phyloP scores from a whole-genome alignment of 1,140 invertebrate species.

The Druon quercuslanigerum region DNA sequence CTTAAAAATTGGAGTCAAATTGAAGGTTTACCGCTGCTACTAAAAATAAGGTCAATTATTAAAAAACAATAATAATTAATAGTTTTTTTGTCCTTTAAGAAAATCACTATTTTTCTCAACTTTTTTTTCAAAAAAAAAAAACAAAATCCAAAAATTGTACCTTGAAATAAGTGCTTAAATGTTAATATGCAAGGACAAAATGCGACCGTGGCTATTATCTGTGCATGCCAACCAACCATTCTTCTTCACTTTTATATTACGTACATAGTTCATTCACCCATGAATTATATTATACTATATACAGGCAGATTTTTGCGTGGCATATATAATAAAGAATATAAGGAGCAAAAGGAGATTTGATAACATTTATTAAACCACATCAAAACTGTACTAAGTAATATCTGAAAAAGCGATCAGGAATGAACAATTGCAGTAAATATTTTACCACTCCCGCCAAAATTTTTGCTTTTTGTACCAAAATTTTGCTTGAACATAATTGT shows the following conservation, averaged over 20 bases:
- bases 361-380: neutral
- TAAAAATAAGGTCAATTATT: no score
- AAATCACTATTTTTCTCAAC: no score
- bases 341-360: neutral
- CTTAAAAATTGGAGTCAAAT: no score
- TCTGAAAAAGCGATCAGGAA: neutral
- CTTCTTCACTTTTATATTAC: neutral
- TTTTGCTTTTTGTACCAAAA: no score
- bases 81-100: no score
- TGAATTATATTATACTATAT: constrained; percentile 8
- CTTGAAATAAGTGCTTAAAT: no score
- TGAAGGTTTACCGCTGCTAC: no score
- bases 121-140: no score
- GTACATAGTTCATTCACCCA: neutral
- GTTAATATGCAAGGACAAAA: neutral
- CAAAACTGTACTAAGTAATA: neutral
- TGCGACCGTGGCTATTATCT: neutral
- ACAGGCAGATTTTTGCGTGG: neutral
- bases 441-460: neutral
- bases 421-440: neutral
- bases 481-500: no score
- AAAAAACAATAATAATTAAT: no score
- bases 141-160: no score
- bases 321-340: constrained; percentile 8
- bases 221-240: neutral